phyloP scores from a whole-genome alignment of 2,113 vertebrate species.

The Carlito syrichta region DNA sequence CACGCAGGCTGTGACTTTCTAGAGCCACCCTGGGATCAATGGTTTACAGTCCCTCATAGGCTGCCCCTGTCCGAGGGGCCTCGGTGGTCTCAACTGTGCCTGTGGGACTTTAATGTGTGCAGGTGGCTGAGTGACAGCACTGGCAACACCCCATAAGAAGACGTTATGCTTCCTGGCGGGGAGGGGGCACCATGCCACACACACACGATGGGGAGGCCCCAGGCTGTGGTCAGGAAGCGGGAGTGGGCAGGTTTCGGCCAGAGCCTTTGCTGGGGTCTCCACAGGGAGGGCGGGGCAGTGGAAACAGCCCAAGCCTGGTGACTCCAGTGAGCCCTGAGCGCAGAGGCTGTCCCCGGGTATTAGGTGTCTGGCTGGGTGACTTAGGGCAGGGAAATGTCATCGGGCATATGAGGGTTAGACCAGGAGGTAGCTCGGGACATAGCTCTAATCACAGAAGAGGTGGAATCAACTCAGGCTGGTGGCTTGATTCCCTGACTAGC shows the following conservation, averaged over 20 bases:
- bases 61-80: background rate
- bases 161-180: too few relatives aligned
- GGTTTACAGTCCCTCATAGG: background rate
- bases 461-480: background rate
- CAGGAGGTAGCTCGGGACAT: background rate
- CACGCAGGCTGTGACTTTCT: background rate
- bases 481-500: background rate
- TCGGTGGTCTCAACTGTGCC: background rate
- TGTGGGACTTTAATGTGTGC: background rate
- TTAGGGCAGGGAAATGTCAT: background rate
- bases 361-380: background rate
- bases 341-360: background rate
- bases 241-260: background rate
- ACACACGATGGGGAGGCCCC: too few relatives aligned
- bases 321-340: background rate
- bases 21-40: background rate
- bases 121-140: rapidly evolving
- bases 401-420: background rate
- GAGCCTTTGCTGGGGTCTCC: background rate
- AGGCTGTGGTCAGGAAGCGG: background rate
- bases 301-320: too few relatives aligned
- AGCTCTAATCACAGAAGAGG: background rate
- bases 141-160: too few relatives aligned
- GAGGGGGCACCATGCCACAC: too few relatives aligned
- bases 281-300: background rate